Conservation (phyloP, 2,797 vertebrate genomes). For the Champsocephalus esox region DNA sequence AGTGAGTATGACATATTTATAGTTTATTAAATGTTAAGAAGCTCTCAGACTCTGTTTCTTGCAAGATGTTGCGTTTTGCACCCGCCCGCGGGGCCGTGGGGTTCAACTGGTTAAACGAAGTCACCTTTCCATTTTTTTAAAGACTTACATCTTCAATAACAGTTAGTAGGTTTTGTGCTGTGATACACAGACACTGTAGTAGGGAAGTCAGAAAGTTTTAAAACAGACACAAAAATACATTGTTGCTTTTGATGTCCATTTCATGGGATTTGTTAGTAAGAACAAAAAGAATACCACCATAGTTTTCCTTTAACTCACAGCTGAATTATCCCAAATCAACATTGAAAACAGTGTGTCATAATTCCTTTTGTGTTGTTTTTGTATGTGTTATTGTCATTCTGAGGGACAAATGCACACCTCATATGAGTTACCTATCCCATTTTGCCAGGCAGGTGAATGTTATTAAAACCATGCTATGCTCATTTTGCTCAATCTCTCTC, state of each 20-base stretch:
- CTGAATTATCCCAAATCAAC: background rate
- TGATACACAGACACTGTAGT: background rate
- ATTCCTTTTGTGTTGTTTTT: background rate
- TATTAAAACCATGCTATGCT: constrained; percentile 40
- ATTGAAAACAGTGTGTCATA: background rate
- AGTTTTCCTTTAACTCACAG: background rate
- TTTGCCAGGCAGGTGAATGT: constrained; percentile 28
- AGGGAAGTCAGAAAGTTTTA: background rate
- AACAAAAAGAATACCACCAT: background rate
- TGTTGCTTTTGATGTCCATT: background rate
- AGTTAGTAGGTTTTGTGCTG: background rate
- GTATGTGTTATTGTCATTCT: background rate
- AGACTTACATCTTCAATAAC: background rate
- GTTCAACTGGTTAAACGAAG: background rate
- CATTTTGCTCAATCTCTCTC: constrained; percentile 28
- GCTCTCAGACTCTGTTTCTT: too few relatives aligned
- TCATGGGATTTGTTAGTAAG: background rate
- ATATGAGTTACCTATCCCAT: background rate
- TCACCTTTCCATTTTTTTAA: background rate
- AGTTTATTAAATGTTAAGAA: too few relatives aligned
- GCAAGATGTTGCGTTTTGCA: too few relatives aligned
- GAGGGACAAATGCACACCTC: background rate
- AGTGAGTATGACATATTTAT: too few relatives aligned
- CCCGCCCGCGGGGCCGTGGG: too few relatives aligned
- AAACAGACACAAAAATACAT: background rate